phyloP scores from a whole-genome alignment of 2,113 vertebrate species.

The Pomatorhinus ruficollis region DNA sequence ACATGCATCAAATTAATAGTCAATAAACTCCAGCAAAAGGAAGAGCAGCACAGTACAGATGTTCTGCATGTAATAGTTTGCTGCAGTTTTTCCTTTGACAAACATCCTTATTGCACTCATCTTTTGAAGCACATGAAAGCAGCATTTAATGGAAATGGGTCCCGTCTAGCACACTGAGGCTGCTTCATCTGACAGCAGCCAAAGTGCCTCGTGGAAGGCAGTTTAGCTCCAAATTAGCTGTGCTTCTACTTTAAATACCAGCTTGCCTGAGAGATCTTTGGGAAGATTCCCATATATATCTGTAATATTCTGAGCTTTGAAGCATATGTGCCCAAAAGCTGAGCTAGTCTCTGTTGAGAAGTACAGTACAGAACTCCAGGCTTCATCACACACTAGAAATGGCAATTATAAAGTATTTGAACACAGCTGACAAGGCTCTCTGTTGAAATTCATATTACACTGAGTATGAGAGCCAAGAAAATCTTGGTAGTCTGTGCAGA shows the following conservation, averaged over 20 bases:
- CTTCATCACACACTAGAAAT: slow-evolving; percentile 62
- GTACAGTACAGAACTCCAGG: slow-evolving; percentile 71
- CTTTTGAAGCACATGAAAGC: slow-evolving; percentile 76
- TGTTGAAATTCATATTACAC: slow-evolving; percentile 38
- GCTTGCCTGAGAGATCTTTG: slow-evolving; percentile 79
- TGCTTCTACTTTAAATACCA: slow-evolving; percentile 82
- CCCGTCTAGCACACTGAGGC: slow-evolving; percentile 64
- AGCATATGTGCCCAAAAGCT: slow-evolving; percentile 77
- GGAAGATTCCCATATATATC: slow-evolving; percentile 73
- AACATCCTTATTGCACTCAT: slow-evolving; percentile 74
- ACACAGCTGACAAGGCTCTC: slow-evolving; percentile 43
- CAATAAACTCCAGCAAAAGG: slow-evolving; percentile 78
- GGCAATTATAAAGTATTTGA: slow-evolving; percentile 71
- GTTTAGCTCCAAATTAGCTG: slow-evolving; percentile 80
- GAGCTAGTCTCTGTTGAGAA: slow-evolving; percentile 65
- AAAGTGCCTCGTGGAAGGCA: slow-evolving; percentile 79
- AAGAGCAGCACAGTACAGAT: slow-evolving; percentile 74
- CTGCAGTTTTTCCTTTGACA: slow-evolving; percentile 82
- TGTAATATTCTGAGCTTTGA: slow-evolving; percentile 76
- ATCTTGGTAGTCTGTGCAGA: not conserved
- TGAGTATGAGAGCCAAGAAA: not conserved
- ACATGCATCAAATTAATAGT: slow-evolving; percentile 83
- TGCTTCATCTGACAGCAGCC: slow-evolving; percentile 78
- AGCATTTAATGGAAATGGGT: slow-evolving; percentile 80
- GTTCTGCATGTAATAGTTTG: slow-evolving; percentile 77